phyloP scores from a whole-genome alignment of 2,888 invertebrate genomes.

The Erebia aethiops region DNA sequence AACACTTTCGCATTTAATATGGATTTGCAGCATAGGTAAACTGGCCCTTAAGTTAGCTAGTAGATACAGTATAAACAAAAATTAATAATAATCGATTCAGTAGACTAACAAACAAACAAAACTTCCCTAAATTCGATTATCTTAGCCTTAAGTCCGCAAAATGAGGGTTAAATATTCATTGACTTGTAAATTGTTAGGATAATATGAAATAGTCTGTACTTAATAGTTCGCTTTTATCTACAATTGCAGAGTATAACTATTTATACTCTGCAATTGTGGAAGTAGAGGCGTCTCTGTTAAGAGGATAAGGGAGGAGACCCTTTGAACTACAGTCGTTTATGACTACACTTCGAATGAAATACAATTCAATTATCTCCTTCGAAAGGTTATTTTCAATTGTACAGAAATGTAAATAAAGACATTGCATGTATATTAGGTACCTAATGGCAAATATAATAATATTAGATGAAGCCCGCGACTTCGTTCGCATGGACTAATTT shows the following conservation, averaged over 20 bases:
- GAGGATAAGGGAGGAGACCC: slow-evolving; percentile 45
- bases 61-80: not conserved
- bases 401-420: slow-evolving; percentile 1
- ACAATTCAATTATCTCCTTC: slow-evolving; percentile 42
- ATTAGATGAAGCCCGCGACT: too few relatives aligned
- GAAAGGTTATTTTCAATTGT: slow-evolving; percentile 13
- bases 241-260: slow-evolving; percentile 58
- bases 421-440: too few relatives aligned
- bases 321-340: slow-evolving; percentile 46
- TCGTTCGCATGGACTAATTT: too few relatives aligned
- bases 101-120: too few relatives aligned
- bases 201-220: slow-evolving; percentile 67
- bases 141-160: not conserved
- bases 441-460: too few relatives aligned
- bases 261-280: too few relatives aligned
- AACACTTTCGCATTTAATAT: not conserved
- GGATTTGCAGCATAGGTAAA: too few relatives aligned
- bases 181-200: slow-evolving; percentile 65
- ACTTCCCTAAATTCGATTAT: too few relatives aligned
- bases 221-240: slow-evolving; percentile 65
- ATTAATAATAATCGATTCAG: too few relatives aligned
- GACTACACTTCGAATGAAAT: slow-evolving; percentile 45
- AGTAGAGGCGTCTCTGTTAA: slow-evolving; percentile 39
- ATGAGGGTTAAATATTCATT: slow-evolving; percentile 41
- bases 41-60: not conserved